A percentile compares a stretch with the other conserved stretches of the same genome.
These are phyloP conservation scores for Ardeotis arabs DNA, from an alignment of 2,113 vertebrate genomes.

Conservation along the genomic window DNA sequence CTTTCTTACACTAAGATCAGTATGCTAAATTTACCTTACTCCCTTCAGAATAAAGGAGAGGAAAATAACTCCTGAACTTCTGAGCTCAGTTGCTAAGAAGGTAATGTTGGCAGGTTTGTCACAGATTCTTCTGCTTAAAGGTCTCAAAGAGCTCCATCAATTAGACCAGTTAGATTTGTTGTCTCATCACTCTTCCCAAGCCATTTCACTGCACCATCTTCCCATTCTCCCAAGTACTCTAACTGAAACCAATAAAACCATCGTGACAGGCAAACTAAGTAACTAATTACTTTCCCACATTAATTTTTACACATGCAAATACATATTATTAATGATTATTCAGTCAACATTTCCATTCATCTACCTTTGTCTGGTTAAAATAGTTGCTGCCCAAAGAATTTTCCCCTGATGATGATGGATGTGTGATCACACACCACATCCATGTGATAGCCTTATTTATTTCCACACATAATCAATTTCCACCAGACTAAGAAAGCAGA, in stretches of 20 bases:
- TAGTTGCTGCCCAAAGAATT: conserved; percentile 19
- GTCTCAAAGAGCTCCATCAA: background rate
- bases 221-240: background rate
- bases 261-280: background rate
- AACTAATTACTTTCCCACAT: background rate
- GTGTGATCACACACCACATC: background rate
- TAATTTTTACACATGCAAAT: background rate
- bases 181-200: background rate
- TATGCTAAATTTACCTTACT: background rate
- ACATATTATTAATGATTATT: conserved; percentile 5
- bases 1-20: background rate
- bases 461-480: background rate
- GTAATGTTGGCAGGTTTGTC: background rate
- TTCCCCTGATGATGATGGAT: conserved; percentile 32
- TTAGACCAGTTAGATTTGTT: background rate
- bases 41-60: background rate
- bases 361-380: conserved; percentile 35
- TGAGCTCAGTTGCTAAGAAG: background rate
- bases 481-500: background rate
- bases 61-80: background rate
- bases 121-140: background rate
- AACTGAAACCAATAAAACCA: background rate
- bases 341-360: background rate
- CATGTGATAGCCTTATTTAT: background rate
- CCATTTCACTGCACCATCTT: background rate